These are phyloP conservation scores for Caenorhabditis drosophilae DNA, from an alignment of 2,888 invertebrate species.

Conservation along the genomic window DNA sequence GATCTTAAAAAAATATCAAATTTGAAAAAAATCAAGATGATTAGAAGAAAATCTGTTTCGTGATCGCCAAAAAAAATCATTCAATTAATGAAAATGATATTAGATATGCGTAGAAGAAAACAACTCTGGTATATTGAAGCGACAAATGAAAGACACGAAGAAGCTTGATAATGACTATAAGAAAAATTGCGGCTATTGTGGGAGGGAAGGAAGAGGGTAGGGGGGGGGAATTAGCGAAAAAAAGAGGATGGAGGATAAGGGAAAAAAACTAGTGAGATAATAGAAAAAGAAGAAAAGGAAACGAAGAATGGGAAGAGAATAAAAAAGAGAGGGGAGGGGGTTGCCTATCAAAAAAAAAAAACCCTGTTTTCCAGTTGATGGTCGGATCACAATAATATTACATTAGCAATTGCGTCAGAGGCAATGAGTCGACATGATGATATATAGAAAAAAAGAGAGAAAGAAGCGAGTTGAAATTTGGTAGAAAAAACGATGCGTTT, in stretches of 20 bases:
- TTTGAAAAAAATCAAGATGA: not conserved
- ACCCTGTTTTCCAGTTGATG: constrained; percentile 35
- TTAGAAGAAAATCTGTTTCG: not conserved
- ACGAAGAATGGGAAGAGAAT: no score
- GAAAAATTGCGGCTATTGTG: constrained; percentile 28
- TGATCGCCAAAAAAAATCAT: not conserved
- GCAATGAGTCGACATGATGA: not conserved
- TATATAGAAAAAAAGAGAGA: constrained; percentile 6
- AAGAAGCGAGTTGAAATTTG: constrained; percentile 10
- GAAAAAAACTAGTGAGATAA: no score
- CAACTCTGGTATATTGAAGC: no score
- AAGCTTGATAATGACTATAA: constrained; percentile 36
- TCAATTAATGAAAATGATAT: constrained; percentile 3
- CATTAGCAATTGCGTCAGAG: constrained; percentile 37
- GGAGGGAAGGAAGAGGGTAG: constrained; percentile 16
- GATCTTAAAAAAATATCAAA: not conserved
- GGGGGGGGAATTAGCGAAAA: not conserved
- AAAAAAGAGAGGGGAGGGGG: no score
- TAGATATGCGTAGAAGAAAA: no score
- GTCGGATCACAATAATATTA: constrained; percentile 29
- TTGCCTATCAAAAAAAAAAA: constrained; percentile 23
- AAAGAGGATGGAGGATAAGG: not conserved
- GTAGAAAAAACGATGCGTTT: constrained; percentile 1
- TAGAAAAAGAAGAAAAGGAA: no score
- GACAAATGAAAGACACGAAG: constrained; percentile 7